These are phyloP conservation scores for Laterallus jamaicensis DNA, from an alignment of 2,113 vertebrate species.

Conservation along the genomic window DNA sequence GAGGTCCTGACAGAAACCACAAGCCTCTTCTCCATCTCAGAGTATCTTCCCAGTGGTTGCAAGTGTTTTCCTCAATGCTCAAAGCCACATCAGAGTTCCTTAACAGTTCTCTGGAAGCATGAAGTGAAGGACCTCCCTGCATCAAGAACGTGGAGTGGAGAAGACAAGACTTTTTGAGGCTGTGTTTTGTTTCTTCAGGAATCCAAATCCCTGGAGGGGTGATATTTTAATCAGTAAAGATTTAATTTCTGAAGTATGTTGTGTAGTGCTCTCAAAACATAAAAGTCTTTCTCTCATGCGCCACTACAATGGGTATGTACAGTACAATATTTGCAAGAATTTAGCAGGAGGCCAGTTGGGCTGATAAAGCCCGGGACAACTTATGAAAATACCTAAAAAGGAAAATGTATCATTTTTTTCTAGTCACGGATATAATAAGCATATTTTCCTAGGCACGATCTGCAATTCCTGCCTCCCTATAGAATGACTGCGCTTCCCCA, in stretches of 20 bases:
- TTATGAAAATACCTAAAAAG: conserved; percentile 41
- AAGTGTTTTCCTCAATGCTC: background rate
- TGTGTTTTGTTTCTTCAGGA: background rate
- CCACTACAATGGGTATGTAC: background rate
- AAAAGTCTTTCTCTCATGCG: background rate
- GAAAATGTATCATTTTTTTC: conserved; percentile 39
- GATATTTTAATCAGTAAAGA: background rate
- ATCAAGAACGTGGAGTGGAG: background rate
- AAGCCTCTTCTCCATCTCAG: background rate
- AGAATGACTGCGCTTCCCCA: conserved; percentile 18
- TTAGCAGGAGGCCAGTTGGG: background rate
- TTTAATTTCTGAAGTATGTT: conserved; percentile 17
- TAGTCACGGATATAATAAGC: conserved; percentile 31
- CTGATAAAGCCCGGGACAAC: conserved; percentile 49
- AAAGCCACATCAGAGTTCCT: background rate
- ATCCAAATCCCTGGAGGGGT: background rate
- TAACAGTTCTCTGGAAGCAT: background rate
- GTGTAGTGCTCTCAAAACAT: background rate
- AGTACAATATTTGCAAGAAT: conserved; percentile 9
- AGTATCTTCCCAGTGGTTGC: background rate
- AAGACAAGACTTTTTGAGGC: background rate
- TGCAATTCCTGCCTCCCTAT: conserved; percentile 1
- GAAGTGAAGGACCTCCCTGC: background rate
- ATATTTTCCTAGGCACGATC: conserved; percentile 31
- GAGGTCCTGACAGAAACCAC: background rate